Percentiles rank a stretch among this genome's conserved stretches.
These are phyloP conservation scores for Platysternon megacephalum DNA, from an alignment of 2,113 vertebrate species.

Conservation along the genomic window DNA sequence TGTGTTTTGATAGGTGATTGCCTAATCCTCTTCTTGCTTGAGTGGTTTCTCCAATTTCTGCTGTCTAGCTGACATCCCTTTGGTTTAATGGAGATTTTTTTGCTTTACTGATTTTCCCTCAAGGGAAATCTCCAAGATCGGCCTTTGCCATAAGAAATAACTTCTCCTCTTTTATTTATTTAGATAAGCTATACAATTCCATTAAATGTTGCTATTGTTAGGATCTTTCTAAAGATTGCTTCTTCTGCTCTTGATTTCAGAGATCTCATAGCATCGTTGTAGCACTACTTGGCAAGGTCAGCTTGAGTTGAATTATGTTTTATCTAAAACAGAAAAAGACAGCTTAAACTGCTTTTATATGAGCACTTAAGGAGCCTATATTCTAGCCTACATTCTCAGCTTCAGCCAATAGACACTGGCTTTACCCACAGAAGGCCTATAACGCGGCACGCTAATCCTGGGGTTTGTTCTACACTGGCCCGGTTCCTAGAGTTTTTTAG, in stretches of 20 bases:
- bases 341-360: not conserved
- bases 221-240: not conserved
- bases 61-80: slow-evolving; percentile 56
- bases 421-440: not conserved
- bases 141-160: slow-evolving; percentile 31
- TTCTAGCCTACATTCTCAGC: not conserved
- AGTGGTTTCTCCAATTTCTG: slow-evolving; percentile 74
- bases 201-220: slow-evolving; percentile 38
- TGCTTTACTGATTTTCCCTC: slow-evolving; percentile 66
- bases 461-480: not conserved
- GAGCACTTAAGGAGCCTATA: not conserved
- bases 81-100: slow-evolving; percentile 57
- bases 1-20: slow-evolving; percentile 59
- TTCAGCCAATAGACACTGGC: not conserved
- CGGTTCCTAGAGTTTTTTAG: not conserved
- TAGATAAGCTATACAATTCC: slow-evolving; percentile 64
- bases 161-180: slow-evolving; percentile 57
- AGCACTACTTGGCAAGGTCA: not conserved
- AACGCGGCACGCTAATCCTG: not conserved
- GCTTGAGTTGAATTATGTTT: not conserved
- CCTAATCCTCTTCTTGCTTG: slow-evolving; percentile 75
- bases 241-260: slow-evolving; percentile 12
- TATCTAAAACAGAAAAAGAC: not conserved
- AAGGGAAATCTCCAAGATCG: slow-evolving; percentile 61
- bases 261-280: not conserved